phyloP scores from a whole-genome alignment of 1,140 invertebrate genomes.

The Platyscapa corneri region DNA sequence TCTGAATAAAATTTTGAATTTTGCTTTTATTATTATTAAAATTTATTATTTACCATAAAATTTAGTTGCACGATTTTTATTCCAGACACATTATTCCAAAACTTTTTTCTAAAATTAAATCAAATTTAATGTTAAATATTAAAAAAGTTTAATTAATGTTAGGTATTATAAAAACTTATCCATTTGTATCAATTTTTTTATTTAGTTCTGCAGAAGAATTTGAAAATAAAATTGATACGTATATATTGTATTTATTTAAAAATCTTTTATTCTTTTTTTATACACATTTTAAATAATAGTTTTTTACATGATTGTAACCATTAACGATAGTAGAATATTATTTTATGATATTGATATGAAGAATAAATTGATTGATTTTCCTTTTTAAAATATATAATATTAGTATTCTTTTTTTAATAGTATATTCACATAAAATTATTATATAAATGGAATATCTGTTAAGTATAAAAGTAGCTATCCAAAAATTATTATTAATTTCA shows the following conservation, averaged over 20 bases:
- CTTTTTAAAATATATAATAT: background rate
- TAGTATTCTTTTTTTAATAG: background rate
- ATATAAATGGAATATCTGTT: background rate
- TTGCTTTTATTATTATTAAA: too few relatives aligned
- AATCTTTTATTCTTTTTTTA: background rate
- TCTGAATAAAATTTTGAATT: too few relatives aligned
- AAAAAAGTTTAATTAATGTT: too few relatives aligned
- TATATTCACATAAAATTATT: constrained; percentile 9
- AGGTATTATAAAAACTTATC: too few relatives aligned
- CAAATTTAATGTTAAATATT: too few relatives aligned
- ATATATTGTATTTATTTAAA: background rate
- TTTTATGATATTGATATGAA: background rate
- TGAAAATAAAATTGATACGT: background rate
- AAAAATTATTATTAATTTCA: background rate
- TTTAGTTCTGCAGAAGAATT: background rate
- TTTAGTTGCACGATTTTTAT: too few relatives aligned
- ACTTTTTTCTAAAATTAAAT: too few relatives aligned
- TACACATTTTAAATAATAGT: background rate
- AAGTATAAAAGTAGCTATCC: background rate
- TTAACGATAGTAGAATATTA: background rate
- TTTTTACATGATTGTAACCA: background rate
- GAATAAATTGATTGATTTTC: background rate
- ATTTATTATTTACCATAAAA: too few relatives aligned
- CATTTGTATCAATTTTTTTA: background rate
- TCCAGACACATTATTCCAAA: too few relatives aligned